These are phyloP conservation scores for Calephelis nemesis DNA, from an alignment of 1,140 invertebrate genomes.

Conservation along the genomic window DNA sequence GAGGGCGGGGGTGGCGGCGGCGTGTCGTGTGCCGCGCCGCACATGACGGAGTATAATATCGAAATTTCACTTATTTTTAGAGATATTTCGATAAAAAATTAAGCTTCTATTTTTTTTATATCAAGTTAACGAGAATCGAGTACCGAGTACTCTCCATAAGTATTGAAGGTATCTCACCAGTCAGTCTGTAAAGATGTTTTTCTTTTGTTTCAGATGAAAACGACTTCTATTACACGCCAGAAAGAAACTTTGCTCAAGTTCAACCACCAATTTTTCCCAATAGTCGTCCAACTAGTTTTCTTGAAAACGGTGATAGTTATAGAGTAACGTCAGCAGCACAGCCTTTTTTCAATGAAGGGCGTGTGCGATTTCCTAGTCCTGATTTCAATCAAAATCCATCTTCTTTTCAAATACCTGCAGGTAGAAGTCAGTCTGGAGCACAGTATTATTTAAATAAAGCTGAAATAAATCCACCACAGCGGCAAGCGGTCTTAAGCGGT, in stretches of 20 bases:
- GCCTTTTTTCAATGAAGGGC: conserved; percentile 57
- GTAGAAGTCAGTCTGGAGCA: conserved; percentile 66
- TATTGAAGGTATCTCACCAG: too few species aligned
- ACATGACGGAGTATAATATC: too few species aligned
- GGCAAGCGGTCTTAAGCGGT: too few species aligned
- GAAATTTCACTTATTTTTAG: too few species aligned
- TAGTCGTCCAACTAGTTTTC: conserved; percentile 60
- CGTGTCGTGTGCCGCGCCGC: too few species aligned
- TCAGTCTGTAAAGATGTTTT: conserved; percentile 29
- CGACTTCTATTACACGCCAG: conserved; percentile 69
- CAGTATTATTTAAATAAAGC: conserved; percentile 74
- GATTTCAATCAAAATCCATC: conserved; percentile 73
- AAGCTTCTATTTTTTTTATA: too few species aligned
- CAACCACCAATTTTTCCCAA: conserved; percentile 71
- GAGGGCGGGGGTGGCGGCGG: too few species aligned
- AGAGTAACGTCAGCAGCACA: conserved; percentile 52
- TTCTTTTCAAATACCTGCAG: conserved; percentile 71
- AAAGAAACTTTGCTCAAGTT: conserved; percentile 76
- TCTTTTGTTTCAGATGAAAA: conserved; percentile 68
- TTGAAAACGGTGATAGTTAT: conserved; percentile 61
- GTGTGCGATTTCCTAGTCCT: conserved; percentile 61
- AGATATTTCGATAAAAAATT: too few species aligned
- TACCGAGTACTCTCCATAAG: too few species aligned
- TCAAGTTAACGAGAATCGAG: too few species aligned
- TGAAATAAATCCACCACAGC: conserved; percentile 56